Conservation (phyloP, 2,113 vertebrate species). For the Podocnemis expansa region DNA sequence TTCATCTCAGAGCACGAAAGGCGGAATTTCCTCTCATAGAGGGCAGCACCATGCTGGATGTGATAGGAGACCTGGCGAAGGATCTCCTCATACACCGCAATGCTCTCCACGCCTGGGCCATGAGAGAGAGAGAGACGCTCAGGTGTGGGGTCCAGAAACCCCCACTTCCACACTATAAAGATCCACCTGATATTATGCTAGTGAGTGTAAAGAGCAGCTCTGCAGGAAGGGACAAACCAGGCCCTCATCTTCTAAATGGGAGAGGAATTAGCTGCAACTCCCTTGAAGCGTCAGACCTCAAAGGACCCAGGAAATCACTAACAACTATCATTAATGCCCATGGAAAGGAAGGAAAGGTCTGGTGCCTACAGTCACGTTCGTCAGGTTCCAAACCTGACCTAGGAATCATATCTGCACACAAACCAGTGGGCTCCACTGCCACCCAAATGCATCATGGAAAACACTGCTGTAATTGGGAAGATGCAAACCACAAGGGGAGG, state of each 20-base stretch:
- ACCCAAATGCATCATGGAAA: background rate
- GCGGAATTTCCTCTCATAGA: constrained; percentile 94
- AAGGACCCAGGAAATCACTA: background rate
- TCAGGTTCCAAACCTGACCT: background rate
- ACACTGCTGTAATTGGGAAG: background rate
- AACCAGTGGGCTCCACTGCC: background rate
- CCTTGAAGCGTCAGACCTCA: background rate
- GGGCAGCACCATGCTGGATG: constrained; percentile 86
- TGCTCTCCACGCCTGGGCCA: constrained; percentile 91
- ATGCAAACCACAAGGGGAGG: background rate
- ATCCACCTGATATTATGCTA: background rate
- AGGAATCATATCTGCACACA: background rate
- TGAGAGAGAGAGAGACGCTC: background rate
- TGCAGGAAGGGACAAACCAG: background rate
- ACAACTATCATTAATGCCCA: background rate
- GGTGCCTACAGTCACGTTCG: background rate
- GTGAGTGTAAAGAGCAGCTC: background rate
- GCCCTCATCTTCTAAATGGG: background rate
- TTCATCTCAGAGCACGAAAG: constrained; percentile 99
- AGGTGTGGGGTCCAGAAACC: background rate
- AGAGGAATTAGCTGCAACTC: background rate
- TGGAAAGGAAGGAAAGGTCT: background rate
- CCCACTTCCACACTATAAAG: background rate
- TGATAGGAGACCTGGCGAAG: constrained; percentile 90
- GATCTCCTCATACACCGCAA: constrained; percentile 94